Evolutionary conservation across 2,797 vertebrate genomes (phyloP).

Genomic region (Pseudotriccus pelzelni): DNA sequence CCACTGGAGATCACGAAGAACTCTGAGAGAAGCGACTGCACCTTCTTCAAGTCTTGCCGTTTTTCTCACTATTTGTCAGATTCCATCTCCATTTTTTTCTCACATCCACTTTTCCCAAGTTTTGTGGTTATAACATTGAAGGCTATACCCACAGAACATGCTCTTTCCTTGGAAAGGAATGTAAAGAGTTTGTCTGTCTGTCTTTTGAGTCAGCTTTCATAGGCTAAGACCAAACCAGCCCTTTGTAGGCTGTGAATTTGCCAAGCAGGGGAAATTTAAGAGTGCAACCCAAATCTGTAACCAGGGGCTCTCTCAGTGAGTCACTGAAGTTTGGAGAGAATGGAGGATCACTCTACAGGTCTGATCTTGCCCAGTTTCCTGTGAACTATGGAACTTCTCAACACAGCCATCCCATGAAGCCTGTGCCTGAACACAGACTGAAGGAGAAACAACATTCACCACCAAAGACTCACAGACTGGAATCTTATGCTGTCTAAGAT

Average conservation of each 20-base stretch:
- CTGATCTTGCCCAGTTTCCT: background rate
- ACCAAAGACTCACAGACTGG: background rate
- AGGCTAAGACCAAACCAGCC: background rate
- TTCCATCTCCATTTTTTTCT: background rate
- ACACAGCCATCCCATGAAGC: background rate
- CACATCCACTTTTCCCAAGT: background rate
- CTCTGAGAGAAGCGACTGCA: background rate
- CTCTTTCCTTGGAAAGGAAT: background rate
- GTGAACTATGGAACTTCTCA: background rate
- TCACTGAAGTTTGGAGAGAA: background rate
- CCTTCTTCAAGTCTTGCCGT: background rate
- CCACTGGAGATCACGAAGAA: background rate
- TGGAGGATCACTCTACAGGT: background rate
- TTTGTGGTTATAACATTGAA: fast-evolving
- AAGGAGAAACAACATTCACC: background rate
- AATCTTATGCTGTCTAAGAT: constrained; percentile 17
- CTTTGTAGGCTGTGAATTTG: background rate
- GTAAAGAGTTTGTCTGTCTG: background rate
- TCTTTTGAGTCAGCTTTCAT: background rate
- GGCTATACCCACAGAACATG: background rate
- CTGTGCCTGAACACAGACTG: background rate
- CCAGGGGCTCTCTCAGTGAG: background rate
- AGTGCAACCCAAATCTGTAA: background rate
- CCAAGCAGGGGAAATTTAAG: background rate
- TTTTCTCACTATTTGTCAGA: background rate